Conservation (phyloP, 2,113 vertebrate species). For the Deroptyus accipitrinus region DNA sequence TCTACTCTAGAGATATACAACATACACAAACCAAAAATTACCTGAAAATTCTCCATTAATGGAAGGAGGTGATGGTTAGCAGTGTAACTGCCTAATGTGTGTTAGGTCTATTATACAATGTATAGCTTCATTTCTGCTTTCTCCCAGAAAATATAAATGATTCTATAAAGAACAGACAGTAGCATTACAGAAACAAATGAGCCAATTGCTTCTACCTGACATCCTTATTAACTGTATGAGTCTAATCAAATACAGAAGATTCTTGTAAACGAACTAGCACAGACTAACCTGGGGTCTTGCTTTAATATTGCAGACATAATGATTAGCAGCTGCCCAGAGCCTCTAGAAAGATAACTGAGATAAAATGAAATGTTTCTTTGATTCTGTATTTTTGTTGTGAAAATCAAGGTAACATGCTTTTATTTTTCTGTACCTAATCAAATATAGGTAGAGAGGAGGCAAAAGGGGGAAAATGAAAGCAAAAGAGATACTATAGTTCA, state of each 20-base stretch:
- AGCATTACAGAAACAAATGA: background rate
- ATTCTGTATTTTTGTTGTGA: constrained; percentile 50
- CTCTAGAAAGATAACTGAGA: constrained; percentile 18
- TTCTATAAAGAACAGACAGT: background rate
- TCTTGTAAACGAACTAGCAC: constrained; percentile 58
- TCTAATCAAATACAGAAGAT: constrained; percentile 74
- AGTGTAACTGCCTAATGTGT: background rate
- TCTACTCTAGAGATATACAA: background rate
- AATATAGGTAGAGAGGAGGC: constrained; percentile 38
- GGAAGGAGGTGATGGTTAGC: background rate
- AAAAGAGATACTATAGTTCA: background rate
- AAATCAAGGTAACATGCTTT: constrained; percentile 48
- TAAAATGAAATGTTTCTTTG: constrained; percentile 58
- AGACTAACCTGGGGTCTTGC: constrained; percentile 67
- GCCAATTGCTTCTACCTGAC: background rate
- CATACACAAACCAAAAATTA: background rate
- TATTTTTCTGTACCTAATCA: constrained; percentile 53
- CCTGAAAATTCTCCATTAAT: background rate
- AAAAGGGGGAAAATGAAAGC: constrained; percentile 6
- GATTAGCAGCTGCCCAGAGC: constrained; percentile 61
- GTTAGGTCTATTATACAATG: background rate
- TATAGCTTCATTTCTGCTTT: background rate
- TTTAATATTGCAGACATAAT: constrained; percentile 71
- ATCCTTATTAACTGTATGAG: constrained; percentile 55
- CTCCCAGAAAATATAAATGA: background rate